Evolutionary conservation across 2,888 invertebrate genomes (phyloP), one percentile per base, ranked within the genome.

Genomic region (Latrodectus hesperus): DNA sequence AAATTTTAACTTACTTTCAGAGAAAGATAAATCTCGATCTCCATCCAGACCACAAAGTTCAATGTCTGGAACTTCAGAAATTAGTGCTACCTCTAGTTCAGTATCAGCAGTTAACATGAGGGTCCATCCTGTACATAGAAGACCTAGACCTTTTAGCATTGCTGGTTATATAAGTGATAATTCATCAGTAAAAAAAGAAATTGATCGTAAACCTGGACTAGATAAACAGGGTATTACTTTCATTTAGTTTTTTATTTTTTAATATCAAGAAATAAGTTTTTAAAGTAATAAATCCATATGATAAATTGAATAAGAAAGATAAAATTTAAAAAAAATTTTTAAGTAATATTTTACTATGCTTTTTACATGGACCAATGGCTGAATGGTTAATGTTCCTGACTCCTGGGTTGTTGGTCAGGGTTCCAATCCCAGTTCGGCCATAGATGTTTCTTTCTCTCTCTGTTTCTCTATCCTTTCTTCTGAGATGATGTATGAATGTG

Each of bases 11-110:
- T 89, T 94, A 92, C 14, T 26, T n/a, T 26, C 38, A 88, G 88
- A 71, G 22, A 88, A 88, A 83, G 88, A 88, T 22, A 70, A 70
- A 10, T 88, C 88, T 55, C 79, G 84, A 94, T 95, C 94, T 17
- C 91, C 91, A 89, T 97, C 97, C 91, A 94, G 97, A 92, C 97
- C 97, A 90, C 96, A 95, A 92, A 96, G 96, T 93, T 96, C 97
- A 91, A 94, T 97, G 94, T 96, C 95, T 92, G 94, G 94, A 92
- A 94, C 94, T 91, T 90, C 90, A 6, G 89, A 90, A 53, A 94
- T 97, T 94, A 96, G 95, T 92, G 94, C 94, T 91, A 94, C 94
- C 91, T 90, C 90, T 12, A 88, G 90, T 53, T 87, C 89, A 70
- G 79, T 78, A 9, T 90, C 90, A 89, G 93, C 90, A 55, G 90